phyloP scores from a whole-genome alignment of 2,797 vertebrate species.

The Onychomys leucogaster region DNA sequence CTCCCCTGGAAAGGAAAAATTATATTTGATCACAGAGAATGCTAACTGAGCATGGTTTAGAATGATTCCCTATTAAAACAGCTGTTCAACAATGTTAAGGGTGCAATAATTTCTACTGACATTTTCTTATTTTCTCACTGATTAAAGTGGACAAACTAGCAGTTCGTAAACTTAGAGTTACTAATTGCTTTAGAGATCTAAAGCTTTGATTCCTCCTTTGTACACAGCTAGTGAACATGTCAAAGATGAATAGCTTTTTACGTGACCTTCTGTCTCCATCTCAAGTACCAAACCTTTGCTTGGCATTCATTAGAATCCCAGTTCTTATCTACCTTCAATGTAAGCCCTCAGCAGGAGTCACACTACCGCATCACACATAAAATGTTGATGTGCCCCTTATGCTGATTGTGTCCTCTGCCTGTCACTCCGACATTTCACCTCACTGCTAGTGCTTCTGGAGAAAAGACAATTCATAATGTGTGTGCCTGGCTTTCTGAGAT shows the following conservation, averaged over 20 bases:
- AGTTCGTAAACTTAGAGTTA: not conserved
- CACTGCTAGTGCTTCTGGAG: not conserved
- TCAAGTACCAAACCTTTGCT: not conserved
- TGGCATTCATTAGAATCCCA: not conserved
- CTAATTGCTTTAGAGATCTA: not conserved
- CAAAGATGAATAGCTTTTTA: not conserved
- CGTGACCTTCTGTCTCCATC: too few species aligned
- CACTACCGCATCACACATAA: not conserved
- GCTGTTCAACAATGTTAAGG: not conserved
- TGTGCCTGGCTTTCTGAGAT: not conserved
- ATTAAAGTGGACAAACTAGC: constrained; percentile 5
- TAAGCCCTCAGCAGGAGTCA: not conserved
- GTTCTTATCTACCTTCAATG: not conserved
- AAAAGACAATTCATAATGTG: not conserved
- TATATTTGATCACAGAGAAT: constrained; percentile 43
- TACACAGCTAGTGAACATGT: not conserved
- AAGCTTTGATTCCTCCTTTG: not conserved
- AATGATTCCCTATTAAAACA: constrained; percentile 27
- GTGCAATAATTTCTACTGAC: not conserved
- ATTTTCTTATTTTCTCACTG: constrained; percentile 37
- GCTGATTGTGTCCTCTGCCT: not conserved
- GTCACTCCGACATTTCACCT: not conserved
- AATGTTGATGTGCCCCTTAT: not conserved
- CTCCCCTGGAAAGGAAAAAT: not conserved
- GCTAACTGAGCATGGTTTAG: constrained; percentile 23